These are phyloP conservation scores for Magallana gigas DNA, from an alignment of 1,140 invertebrate genomes.

Conservation along the genomic window DNA sequence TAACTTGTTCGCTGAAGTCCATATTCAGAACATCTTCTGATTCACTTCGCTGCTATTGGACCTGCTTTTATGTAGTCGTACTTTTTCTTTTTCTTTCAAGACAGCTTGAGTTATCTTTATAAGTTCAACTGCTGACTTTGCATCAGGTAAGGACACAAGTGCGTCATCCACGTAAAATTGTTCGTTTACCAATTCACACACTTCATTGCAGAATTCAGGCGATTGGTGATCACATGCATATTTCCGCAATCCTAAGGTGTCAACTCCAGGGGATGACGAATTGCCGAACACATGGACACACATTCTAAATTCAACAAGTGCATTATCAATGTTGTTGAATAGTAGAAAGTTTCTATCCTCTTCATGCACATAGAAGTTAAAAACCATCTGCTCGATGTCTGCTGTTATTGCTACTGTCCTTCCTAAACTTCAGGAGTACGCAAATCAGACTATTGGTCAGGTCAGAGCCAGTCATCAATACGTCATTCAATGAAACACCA, in stretches of 20 bases:
- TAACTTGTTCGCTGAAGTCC: too few species aligned
- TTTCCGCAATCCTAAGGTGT: not conserved
- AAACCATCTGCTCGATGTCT: slow-evolving; percentile 53
- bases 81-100: too few species aligned
- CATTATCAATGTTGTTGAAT: slow-evolving; percentile 27
- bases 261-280: not conserved
- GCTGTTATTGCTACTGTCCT: slow-evolving; percentile 52
- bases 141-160: too few species aligned
- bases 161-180: too few species aligned
- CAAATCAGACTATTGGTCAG: slow-evolving; percentile 55
- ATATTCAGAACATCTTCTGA: too few species aligned
- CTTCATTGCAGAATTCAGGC: too few species aligned
- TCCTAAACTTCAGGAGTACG: slow-evolving; percentile 59
- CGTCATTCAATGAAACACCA: too few species aligned
- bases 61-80: too few species aligned
- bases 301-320: slow-evolving; percentile 34
- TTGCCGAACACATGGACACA: slow-evolving; percentile 42
- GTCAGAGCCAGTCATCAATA: slow-evolving; percentile 64
- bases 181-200: too few species aligned
- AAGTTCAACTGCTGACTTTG: too few species aligned
- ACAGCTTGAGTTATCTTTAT: too few species aligned
- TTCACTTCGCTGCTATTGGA: too few species aligned
- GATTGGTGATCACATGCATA: not conserved
- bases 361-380: slow-evolving; percentile 15
- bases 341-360: slow-evolving; percentile 31